Percentiles rank a stretch among this genome's conserved stretches.
Evolutionary conservation across 2,113 vertebrate species (phyloP).

Genomic region (Merops nubicus): DNA sequence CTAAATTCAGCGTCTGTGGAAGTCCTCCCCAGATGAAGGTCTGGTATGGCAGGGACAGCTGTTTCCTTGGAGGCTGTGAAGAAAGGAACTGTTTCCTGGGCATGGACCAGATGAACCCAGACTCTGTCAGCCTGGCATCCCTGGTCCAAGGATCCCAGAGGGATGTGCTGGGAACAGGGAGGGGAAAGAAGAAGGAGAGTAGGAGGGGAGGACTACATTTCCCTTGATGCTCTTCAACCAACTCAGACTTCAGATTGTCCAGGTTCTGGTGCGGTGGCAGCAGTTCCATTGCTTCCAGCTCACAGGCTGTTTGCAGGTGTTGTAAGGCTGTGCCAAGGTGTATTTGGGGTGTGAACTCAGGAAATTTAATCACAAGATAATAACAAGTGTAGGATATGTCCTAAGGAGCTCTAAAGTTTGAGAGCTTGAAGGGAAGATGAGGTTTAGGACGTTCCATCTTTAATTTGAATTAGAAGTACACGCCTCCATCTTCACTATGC

Average conservation of each 20-base stretch:
- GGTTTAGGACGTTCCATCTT: not conserved
- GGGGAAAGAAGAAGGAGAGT: not conserved
- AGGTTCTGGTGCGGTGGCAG: not conserved
- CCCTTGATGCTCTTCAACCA: not conserved
- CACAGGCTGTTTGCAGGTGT: not conserved
- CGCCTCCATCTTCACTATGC: not conserved
- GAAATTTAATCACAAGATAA: not conserved
- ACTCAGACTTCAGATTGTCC: not conserved
- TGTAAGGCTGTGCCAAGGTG: not conserved
- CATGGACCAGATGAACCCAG: not conserved
- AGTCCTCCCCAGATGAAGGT: not conserved
- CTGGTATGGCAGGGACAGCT: not conserved
- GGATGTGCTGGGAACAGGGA: not conserved
- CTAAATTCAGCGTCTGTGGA: not conserved
- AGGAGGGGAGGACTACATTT: not conserved
- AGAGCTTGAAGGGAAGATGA: not conserved
- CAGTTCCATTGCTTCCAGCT: fast-evolving
- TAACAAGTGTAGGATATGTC: too few relatives aligned
- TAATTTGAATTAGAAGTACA: fast-evolving
- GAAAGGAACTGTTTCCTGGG: not conserved
- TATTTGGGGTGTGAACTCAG: not conserved
- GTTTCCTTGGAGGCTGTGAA: not conserved
- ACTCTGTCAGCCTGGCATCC: fast-evolving
- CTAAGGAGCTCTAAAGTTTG: not conserved
- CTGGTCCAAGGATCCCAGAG: not conserved